Evolutionary conservation across 92 coral and sea anemone genomes (phyloP).

Genomic region (Diadumene lineata): DNA sequence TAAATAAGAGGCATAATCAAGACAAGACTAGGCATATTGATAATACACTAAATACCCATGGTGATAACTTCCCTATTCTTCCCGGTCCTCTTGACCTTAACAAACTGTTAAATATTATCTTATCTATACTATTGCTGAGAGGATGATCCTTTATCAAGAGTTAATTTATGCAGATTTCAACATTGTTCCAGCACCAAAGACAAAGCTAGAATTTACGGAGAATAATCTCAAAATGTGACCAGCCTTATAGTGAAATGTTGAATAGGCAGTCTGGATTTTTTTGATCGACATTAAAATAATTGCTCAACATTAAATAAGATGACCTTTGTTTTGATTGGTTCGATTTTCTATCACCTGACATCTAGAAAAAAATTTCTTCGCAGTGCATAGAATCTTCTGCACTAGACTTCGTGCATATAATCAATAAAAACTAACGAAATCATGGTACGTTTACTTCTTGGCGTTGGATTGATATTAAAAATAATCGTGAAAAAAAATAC

Average conservation of each 20-base stretch:
- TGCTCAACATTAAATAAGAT: neutral
- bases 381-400: constrained; percentile 1
- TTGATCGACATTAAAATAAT: neutral
- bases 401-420: no score
- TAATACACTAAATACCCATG: neutral
- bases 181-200: neutral
- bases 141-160: neutral
- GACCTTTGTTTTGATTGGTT: constrained; percentile 21
- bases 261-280: neutral
- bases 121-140: constrained; percentile 1
- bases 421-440: no score
- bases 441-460: no score
- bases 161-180: constrained; percentile 6
- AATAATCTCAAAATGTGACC: no score
- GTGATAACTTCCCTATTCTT: neutral
- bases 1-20: neutral
- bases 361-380: neutral
- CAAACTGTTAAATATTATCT: constrained; percentile 10
- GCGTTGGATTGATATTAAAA: neutral
- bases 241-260: neutral
- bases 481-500: neutral
- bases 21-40: neutral
- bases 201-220: no score
- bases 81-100: neutral
- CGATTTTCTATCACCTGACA: constrained; percentile 18